A percentile compares a stretch with the other conserved stretches of the same genome.
Evolutionary conservation across 2,797 vertebrate genomes (phyloP).

Genomic region (Phalanger gymnotis): DNA sequence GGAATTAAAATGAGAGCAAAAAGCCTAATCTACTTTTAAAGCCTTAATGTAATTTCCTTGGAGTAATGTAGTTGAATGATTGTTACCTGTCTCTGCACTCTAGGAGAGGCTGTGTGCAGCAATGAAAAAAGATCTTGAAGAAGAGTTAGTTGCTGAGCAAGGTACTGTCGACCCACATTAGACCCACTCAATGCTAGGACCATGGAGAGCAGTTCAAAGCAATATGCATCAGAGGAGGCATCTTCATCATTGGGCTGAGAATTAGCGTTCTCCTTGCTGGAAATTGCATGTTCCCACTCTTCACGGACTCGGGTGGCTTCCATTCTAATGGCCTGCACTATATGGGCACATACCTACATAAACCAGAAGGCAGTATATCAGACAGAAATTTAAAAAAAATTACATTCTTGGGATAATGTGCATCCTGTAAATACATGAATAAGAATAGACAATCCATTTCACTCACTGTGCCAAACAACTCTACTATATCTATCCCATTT

Average conservation of each 20-base stretch:
- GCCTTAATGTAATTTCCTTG: not conserved
- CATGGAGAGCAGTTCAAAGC: constrained; percentile 99
- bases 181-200: constrained; percentile 97
- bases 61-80: not conserved
- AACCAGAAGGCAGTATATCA: not conserved
- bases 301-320: constrained; percentile 98
- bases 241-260: constrained; percentile 98
- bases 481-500: not conserved
- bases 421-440: not conserved
- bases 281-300: constrained; percentile 99
- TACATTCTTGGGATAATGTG: not conserved
- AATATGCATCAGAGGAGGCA: constrained; percentile 97
- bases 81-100: constrained; percentile 98
- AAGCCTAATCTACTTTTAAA: constrained; percentile 12
- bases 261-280: constrained; percentile 99
- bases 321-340: constrained; percentile 99
- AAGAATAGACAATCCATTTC: constrained; percentile 12
- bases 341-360: constrained; percentile 96
- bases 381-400: not conserved
- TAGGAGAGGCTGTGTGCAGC: constrained; percentile 97
- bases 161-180: constrained; percentile 97
- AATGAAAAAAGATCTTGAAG: constrained; percentile 98
- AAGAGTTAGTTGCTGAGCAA: constrained; percentile 97
- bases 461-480: constrained; percentile 37
- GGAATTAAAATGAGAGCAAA: constrained; percentile 17